Conservation (phyloP, 2,888 invertebrate genomes). For the Corbicula japonica region DNA sequence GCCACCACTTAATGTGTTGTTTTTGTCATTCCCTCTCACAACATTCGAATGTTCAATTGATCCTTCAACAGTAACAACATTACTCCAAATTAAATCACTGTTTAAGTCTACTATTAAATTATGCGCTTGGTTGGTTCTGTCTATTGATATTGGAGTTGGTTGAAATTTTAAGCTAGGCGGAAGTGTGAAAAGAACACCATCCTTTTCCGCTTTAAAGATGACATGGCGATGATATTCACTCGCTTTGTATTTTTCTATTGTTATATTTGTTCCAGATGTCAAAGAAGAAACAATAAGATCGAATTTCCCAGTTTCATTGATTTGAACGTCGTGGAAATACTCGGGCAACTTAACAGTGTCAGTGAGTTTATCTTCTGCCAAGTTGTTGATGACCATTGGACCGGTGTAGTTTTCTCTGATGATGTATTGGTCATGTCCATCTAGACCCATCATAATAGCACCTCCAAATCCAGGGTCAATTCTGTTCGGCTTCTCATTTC, state of each 20-base stretch:
- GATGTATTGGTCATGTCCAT: slow-evolving; percentile 10
- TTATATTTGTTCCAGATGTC: neutral
- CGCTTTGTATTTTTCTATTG: slow-evolving; percentile 6
- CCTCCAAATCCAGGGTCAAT: slow-evolving; percentile 21
- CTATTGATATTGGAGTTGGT: slow-evolving; percentile 6
- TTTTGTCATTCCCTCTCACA: slow-evolving; percentile 9
- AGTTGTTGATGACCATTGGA: slow-evolving; percentile 10
- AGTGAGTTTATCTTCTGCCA: slow-evolving; percentile 6
- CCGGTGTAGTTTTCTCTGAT: slow-evolving; percentile 5
- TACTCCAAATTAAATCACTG: neutral
- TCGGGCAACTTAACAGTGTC: slow-evolving; percentile 12
- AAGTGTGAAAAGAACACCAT: too few species aligned
- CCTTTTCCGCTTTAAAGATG: too few species aligned
- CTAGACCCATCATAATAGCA: slow-evolving; percentile 16
- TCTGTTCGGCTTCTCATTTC: slow-evolving; percentile 6
- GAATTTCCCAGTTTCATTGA: neutral
- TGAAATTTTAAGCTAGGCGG: neutral
- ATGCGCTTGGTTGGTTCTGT: slow-evolving; percentile 9
- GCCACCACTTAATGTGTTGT: slow-evolving; percentile 19
- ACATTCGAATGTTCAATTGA: slow-evolving; percentile 9
- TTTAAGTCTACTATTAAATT: slow-evolving; percentile 3
- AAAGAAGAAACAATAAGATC: neutral
- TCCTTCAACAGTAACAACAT: slow-evolving; percentile 8
- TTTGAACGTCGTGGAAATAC: neutral
- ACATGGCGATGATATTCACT: too few species aligned